Evolutionary conservation across 2,888 invertebrate genomes (phyloP).

Genomic region (Meta bourneti): DNA sequence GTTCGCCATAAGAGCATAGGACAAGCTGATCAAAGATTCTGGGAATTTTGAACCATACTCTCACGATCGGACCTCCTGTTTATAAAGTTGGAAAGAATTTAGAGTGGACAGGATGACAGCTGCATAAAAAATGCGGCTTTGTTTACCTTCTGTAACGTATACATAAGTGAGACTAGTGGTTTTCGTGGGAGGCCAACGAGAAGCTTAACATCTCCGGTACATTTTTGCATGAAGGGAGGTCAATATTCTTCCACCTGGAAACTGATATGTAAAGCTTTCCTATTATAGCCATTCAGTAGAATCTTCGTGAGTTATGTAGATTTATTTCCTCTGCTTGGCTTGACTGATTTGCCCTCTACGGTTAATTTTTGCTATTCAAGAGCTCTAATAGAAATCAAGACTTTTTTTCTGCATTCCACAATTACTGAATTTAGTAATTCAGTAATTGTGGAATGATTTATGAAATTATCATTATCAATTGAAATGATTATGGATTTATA

Average conservation of each 20-base stretch:
- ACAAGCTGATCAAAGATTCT: constrained; percentile 45
- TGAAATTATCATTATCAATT: too few relatives aligned
- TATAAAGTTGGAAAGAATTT: constrained; percentile 26
- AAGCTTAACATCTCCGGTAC: not conserved
- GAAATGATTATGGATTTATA: too few relatives aligned
- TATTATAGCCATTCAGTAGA: too few relatives aligned
- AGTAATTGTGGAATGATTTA: too few relatives aligned
- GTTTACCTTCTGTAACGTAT: constrained; percentile 3
- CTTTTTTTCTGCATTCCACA: too few relatives aligned
- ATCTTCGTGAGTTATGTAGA: too few relatives aligned
- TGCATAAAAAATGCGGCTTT: constrained; percentile 34
- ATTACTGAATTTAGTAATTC: too few relatives aligned
- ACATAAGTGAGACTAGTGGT: not conserved
- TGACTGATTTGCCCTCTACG: too few relatives aligned
- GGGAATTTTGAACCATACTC: not conserved
- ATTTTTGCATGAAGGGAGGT: not conserved
- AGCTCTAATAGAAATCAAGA: too few relatives aligned
- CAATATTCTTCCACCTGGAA: not conserved
- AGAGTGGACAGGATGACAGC: constrained; percentile 16
- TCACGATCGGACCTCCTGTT: constrained; percentile 34
- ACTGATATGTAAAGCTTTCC: not conserved
- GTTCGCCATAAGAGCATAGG: not conserved
- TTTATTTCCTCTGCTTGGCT: too few relatives aligned
- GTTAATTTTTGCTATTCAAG: too few relatives aligned
- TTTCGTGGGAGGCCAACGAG: not conserved